phyloP scores from a whole-genome alignment of 2,113 vertebrate genomes.

The Thryonomys swinderianus region DNA sequence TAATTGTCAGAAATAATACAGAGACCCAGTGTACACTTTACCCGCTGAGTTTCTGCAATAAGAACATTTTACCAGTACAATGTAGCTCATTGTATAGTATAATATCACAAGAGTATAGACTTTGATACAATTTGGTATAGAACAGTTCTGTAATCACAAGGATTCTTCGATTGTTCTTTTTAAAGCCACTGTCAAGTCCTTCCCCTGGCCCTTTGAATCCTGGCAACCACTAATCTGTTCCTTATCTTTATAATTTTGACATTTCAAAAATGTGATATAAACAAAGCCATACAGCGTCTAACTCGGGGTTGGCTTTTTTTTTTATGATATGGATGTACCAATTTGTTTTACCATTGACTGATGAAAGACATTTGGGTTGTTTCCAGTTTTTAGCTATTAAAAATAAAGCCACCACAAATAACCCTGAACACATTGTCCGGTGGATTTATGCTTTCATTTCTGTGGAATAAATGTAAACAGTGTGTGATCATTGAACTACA shows the following conservation, averaged over 20 bases:
- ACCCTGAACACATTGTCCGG: background rate
- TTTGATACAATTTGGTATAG: background rate
- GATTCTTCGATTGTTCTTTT: background rate
- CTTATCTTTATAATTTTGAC: background rate
- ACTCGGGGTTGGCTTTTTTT: background rate
- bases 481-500: background rate
- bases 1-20: background rate
- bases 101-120: background rate
- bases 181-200: background rate
- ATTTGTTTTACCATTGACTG: background rate
- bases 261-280: conserved; percentile 42
- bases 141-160: background rate
- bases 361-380: background rate
- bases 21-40: background rate
- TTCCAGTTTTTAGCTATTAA: background rate
- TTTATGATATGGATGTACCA: background rate
- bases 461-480: background rate
- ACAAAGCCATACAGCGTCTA: background rate
- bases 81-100: background rate
- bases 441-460: background rate
- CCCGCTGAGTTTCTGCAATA: background rate
- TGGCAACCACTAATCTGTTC: background rate
- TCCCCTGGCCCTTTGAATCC: background rate
- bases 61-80: background rate
- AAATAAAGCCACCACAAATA: background rate